phyloP scores from a whole-genome alignment of 2,113 vertebrate species.

The Centropristis striata region DNA sequence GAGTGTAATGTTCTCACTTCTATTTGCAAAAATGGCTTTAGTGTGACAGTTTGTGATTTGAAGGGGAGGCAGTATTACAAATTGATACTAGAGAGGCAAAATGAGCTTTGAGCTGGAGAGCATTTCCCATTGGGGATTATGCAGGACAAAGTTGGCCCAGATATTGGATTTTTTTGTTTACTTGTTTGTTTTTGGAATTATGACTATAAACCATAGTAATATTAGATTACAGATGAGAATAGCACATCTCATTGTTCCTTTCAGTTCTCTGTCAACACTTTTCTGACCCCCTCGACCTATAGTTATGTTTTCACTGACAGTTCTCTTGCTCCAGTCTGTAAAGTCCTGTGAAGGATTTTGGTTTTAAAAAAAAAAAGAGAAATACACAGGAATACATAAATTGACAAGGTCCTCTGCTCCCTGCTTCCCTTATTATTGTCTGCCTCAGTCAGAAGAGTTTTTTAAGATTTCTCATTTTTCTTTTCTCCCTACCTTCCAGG shows the following conservation, averaged over 20 bases:
- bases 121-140: slow-evolving; percentile 45
- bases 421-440: neutral
- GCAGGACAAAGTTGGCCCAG: slow-evolving; percentile 31
- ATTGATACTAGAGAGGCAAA: slow-evolving; percentile 21
- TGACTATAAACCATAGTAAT: neutral
- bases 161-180: slow-evolving; percentile 25
- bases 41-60: slow-evolving; percentile 7
- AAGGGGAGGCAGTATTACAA: slow-evolving; percentile 1
- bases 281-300: slow-evolving; percentile 16
- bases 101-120: slow-evolving; percentile 45
- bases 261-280: neutral
- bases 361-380: too few species aligned
- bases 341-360: neutral
- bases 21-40: neutral
- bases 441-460: neutral
- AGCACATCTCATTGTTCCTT: slow-evolving; percentile 15
- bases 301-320: neutral
- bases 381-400: neutral
- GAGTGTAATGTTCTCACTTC: neutral
- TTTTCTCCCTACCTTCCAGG: neutral
- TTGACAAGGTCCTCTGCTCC: neutral
- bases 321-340: neutral
- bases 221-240: slow-evolving; percentile 32
- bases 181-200: slow-evolving; percentile 22
- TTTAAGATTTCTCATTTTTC: neutral